Evolutionary conservation across 2,888 invertebrate genomes (phyloP).

Genomic region (Ypsolopha scabrella): DNA sequence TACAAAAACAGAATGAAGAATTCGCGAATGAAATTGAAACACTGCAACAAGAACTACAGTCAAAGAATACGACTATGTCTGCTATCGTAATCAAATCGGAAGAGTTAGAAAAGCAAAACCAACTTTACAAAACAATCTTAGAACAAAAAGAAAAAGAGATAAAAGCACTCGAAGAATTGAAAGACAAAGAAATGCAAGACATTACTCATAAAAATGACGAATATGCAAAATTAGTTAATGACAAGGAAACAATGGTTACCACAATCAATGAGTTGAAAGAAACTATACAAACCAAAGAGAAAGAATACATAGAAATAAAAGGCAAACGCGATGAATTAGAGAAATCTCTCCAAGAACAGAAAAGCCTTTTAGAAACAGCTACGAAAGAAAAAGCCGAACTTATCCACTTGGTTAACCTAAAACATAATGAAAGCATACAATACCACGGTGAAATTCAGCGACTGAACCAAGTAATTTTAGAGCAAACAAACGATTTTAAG

Average conservation of each 20-base stretch:
- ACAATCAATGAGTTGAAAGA: slow-evolving; percentile 26
- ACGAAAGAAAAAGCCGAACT: slow-evolving; percentile 75
- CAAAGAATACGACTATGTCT: slow-evolving; percentile 33
- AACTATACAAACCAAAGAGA: slow-evolving; percentile 26
- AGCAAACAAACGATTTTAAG: slow-evolving; percentile 56
- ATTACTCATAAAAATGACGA: slow-evolving; percentile 29
- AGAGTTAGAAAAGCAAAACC: slow-evolving; percentile 23
- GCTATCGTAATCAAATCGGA: slow-evolving; percentile 21
- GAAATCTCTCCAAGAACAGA: slow-evolving; percentile 32
- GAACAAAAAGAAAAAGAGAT: slow-evolving; percentile 46
- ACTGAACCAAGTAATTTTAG: slow-evolving; percentile 71
- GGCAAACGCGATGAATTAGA: slow-evolving; percentile 26
- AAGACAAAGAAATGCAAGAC: slow-evolving; percentile 27
- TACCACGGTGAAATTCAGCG: slow-evolving; percentile 90
- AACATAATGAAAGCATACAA: slow-evolving; percentile 86
- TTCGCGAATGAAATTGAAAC: slow-evolving; percentile 25
- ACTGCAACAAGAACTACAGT: slow-evolving; percentile 32
- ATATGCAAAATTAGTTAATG: slow-evolving; percentile 31
- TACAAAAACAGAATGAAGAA: no score
- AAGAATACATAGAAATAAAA: slow-evolving; percentile 28
- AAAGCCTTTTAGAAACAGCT: slow-evolving; percentile 30
- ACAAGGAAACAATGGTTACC: slow-evolving; percentile 36
- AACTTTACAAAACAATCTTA: slow-evolving; percentile 23
- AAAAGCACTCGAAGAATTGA: slow-evolving; percentile 40
- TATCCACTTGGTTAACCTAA: slow-evolving; percentile 79